Evolutionary conservation across 2,797 vertebrate genomes (phyloP), one percentile per base, ranked within the genome.

Genomic region (Gorsachius magnificus): DNA sequence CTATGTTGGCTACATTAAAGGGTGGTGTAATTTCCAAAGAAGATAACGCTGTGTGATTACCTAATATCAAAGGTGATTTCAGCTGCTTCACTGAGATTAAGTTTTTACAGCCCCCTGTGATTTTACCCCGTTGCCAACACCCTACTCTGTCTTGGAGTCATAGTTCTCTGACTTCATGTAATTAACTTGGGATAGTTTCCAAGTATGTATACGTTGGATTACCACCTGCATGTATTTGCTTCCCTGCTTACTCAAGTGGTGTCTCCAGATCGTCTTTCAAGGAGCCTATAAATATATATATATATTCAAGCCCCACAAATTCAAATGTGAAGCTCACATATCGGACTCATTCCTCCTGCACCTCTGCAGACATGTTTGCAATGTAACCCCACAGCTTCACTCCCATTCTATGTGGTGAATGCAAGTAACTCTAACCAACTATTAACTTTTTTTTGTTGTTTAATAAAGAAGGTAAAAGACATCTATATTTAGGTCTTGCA

Each of bases 141-240:
- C 66, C 74, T 63, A 22, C 28, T 79, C 75, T 76, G 9, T 75
- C 78, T 93, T 54, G 70, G 70, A 91, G 57, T 78, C 89, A 84
- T 15, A 76, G 53, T 58, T 83, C 85, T 93, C 77, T 77, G 71
- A 83, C 79, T 92, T 80, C 16, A 12, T 61, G 28, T 36, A 53
- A 92, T 90, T 92, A 89, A 43, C 33, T 68, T 61, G 45, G 86
- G 71, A 75, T 71, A 13, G 53, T 78, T 95, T 95, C 64, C 86
- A 85, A 71, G 19, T 65, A 57, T 51, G 57, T 83, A 58, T 77
- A 81, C 46, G 36, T 20, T 46, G 46, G 51, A 80, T 77, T 85
- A 89, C 14, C 53, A 89, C 33, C 21, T 41, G 29, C 69, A 31
- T 38, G 6, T 54, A 57, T 87, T 92, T 93, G 82, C 68, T 90